phyloP scores from a whole-genome alignment of 2,797 vertebrate species.

The Gymnopithys bicolor region DNA sequence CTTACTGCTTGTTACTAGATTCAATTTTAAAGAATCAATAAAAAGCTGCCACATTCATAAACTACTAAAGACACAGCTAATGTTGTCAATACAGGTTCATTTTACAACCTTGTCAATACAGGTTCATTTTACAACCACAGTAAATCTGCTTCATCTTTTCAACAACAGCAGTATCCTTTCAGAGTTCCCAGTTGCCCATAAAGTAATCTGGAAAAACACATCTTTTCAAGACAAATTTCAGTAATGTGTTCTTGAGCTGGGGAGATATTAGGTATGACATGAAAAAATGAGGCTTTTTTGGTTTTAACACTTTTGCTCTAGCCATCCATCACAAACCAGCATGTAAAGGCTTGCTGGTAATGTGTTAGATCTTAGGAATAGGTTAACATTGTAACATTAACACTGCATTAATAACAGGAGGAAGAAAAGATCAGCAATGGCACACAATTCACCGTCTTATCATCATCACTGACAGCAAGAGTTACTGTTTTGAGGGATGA shows the following conservation, averaged over 20 bases:
- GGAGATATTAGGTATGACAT: background rate
- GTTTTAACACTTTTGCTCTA: background rate
- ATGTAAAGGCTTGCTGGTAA: background rate
- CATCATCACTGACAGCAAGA: background rate
- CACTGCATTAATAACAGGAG: background rate
- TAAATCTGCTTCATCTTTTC: constrained; percentile 44
- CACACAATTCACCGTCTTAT: background rate
- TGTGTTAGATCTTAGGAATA: background rate
- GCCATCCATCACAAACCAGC: background rate
- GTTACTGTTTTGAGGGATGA: background rate
- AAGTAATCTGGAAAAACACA: constrained; percentile 18
- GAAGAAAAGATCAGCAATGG: background rate
- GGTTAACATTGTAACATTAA: background rate
- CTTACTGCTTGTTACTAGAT: constrained; percentile 41
- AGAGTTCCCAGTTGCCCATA: background rate
- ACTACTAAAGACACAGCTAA: constrained; percentile 41
- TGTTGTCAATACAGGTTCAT: constrained; percentile 11
- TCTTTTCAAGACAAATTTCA: background rate
- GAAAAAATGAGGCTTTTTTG: background rate
- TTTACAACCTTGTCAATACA: constrained; percentile 27
- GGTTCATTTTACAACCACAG: constrained; percentile 28
- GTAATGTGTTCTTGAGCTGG: background rate
- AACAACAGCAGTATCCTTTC: constrained; percentile 6
- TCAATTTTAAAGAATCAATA: constrained; percentile 57
- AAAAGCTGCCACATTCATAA: constrained; percentile 60